A percentile compares a stretch with the other conserved stretches of the same genome.
Conservation (phyloP, 2,888 invertebrate species). For the Mycalesis mineus region DNA sequence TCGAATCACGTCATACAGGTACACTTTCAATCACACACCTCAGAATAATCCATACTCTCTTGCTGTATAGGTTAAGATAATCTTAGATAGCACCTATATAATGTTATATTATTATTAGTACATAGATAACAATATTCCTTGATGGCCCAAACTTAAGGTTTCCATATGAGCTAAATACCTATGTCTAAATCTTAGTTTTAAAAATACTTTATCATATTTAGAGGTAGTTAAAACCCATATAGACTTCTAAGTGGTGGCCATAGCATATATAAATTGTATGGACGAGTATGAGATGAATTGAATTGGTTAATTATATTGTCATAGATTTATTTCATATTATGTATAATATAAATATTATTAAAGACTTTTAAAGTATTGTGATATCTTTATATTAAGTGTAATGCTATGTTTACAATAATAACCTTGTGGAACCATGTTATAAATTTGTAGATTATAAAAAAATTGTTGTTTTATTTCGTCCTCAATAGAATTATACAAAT, state of each 20-base stretch:
- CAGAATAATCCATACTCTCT: no score
- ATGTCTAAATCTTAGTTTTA: background rate
- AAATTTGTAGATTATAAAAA: conserved; percentile 51
- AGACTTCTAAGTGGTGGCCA: background rate
- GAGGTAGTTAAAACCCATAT: background rate
- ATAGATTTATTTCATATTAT: conserved; percentile 29
- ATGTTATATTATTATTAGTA: no score
- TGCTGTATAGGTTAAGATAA: no score
- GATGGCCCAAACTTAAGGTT: no score
- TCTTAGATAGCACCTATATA: no score
- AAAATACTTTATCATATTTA: background rate
- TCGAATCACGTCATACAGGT: no score
- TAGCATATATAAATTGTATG: background rate
- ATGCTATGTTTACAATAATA: conserved; percentile 48
- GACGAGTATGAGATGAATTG: conserved; percentile 1
- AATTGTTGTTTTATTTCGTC: conserved; percentile 50
- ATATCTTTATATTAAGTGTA: conserved; percentile 63
- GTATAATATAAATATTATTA: conserved; percentile 34
- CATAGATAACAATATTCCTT: no score
- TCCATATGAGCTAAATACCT: no score
- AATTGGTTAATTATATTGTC: conserved; percentile 12
- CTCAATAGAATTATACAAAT: conserved; percentile 13
- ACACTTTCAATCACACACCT: no score
- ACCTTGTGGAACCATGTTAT: conserved; percentile 57
- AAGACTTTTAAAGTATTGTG: conserved; percentile 73